A percentile compares a stretch with the other conserved stretches of the same genome.
phyloP scores from a whole-genome alignment of 1,140 invertebrate species.

The Listronotus oregonensis region DNA sequence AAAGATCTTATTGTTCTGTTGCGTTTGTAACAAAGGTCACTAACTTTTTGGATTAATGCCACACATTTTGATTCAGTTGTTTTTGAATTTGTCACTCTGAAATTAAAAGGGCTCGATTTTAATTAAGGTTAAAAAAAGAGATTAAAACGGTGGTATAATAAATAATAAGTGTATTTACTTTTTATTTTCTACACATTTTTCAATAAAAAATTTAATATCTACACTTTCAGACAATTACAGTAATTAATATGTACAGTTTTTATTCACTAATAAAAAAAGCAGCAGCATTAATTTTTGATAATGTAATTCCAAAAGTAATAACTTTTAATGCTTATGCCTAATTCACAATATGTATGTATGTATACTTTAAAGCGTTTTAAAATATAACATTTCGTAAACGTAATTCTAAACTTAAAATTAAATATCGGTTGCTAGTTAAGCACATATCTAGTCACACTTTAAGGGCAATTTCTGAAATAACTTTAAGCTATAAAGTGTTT shows the following conservation, averaged over 20 bases:
- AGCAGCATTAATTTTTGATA: constrained; percentile 34
- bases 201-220: constrained; percentile 52
- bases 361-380: constrained; percentile 19
- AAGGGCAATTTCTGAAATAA: too few species aligned
- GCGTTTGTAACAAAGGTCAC: too few species aligned
- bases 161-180: constrained; percentile 34
- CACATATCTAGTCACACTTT: too few species aligned
- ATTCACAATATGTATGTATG: constrained; percentile 21
- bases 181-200: constrained; percentile 35
- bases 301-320: constrained; percentile 37
- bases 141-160: constrained; percentile 9
- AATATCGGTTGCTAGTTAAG: constrained; percentile 8
- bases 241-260: constrained; percentile 38
- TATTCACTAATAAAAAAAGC: constrained; percentile 29
- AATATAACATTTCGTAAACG: constrained; percentile 3
- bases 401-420: constrained; percentile 20
- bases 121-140: too few species aligned
- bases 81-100: too few species aligned
- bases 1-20: too few species aligned
- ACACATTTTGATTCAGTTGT: too few species aligned
- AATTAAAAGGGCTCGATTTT: too few species aligned
- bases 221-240: constrained; percentile 48
- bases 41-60: too few species aligned
- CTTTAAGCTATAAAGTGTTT: too few species aligned
- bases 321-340: constrained; percentile 24